These are phyloP conservation scores for Dynastes tityus DNA, from an alignment of 2,888 invertebrate species.

Conservation along the genomic window DNA sequence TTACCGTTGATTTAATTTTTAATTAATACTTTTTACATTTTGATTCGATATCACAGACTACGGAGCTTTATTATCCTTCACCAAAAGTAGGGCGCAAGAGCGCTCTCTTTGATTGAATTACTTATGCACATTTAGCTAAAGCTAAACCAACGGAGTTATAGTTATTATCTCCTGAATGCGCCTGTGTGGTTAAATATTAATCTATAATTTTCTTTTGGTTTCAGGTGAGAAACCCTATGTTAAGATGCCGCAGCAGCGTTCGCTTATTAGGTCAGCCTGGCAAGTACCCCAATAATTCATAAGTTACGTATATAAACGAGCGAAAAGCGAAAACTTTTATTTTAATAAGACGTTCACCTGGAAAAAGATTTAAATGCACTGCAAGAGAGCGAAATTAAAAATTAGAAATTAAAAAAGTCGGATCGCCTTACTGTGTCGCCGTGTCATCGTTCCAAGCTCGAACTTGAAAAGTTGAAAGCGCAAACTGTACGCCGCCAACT, in stretches of 20 bases:
- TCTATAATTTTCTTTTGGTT: slow-evolving; percentile 39
- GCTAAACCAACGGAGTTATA: no score
- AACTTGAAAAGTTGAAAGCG: slow-evolving; percentile 55
- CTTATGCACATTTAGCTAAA: no score
- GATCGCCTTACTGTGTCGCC: slow-evolving; percentile 13
- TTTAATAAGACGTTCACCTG: slow-evolving; percentile 44
- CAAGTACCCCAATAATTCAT: slow-evolving; percentile 42
- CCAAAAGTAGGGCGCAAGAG: no score
- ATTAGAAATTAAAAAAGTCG: slow-evolving; percentile 58
- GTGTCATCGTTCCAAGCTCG: slow-evolving; percentile 10
- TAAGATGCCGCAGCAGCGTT: background rate
- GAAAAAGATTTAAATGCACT: slow-evolving; percentile 54
- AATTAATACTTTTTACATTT: no score
- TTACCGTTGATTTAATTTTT: no score
- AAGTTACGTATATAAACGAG: slow-evolving; percentile 25
- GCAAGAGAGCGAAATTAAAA: slow-evolving; percentile 57
- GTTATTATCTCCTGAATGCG: no score
- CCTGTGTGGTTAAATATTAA: background rate
- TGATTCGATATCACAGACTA: no score
- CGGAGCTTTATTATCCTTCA: no score
- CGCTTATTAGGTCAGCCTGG: slow-evolving; percentile 24
- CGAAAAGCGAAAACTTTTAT: slow-evolving; percentile 30
- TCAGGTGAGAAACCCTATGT: slow-evolving; percentile 45
- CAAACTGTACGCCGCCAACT: slow-evolving; percentile 51
- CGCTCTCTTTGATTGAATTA: no score